Percentiles rank a stretch among this genome's conserved stretches.
These are phyloP conservation scores for Schizaphis graminum DNA, from an alignment of 2,888 invertebrate species.

Conservation along the genomic window DNA sequence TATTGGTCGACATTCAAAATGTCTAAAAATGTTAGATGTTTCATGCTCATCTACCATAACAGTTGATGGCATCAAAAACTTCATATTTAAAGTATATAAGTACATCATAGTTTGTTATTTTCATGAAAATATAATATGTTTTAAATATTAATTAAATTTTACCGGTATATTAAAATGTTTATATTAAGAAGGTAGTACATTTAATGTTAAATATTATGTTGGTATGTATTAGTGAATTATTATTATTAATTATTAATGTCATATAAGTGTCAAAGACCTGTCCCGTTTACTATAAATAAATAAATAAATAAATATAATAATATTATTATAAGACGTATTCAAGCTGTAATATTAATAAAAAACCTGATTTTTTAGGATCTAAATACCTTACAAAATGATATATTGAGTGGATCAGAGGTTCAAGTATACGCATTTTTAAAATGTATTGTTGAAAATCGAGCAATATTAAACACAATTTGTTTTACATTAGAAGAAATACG, in stretches of 20 bases:
- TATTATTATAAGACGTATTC: not conserved
- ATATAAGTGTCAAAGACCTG: no score
- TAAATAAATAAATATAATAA: no score
- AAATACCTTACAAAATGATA: not conserved
- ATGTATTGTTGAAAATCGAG: not conserved
- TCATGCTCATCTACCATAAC: slow-evolving; percentile 5
- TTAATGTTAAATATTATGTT: no score
- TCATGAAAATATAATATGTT: not conserved
- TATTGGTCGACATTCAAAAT: not conserved
- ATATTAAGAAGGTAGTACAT: not conserved
- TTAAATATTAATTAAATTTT: not conserved
- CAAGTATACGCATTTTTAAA: not conserved
- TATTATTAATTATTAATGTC: no score
- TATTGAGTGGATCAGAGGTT: no score
- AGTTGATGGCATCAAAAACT: not conserved
- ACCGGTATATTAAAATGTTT: not conserved
- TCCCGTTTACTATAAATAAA: no score
- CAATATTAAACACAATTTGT: not conserved
- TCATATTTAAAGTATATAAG: not conserved
- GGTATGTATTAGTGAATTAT: no score
- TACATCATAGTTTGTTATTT: not conserved
- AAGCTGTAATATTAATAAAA: not conserved
- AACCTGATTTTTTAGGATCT: not conserved
- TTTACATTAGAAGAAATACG: slow-evolving; percentile 27
- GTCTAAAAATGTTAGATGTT: not conserved